Evolutionary conservation across 2,888 invertebrate genomes (phyloP), one percentile per base, ranked within the genome.

Genomic region (Chrysolina americana): DNA sequence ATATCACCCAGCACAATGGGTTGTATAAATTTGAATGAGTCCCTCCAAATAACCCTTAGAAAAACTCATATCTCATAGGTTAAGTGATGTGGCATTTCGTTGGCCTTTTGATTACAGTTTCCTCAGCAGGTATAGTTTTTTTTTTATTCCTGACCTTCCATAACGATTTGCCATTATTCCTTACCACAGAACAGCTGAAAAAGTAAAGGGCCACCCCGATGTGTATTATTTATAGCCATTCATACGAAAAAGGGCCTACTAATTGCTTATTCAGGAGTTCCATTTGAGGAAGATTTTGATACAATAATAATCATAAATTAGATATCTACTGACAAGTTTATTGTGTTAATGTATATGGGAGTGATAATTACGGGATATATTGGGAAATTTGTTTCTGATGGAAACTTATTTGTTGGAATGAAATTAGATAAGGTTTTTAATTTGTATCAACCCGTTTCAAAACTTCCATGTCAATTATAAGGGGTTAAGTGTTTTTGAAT

Each of bases 161-260:
- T 65, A 65, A 73, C 77, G 68, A 77, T 64, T 72, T 56, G 63
- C 65, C 72, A 65, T 70, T 74, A 74, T 73, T 68, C 28, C 17
- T 62, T 62, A 70, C 71, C 71, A 19, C 71, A 71, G 28, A 41
- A 70, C 76, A 74, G 77, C 77, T 77, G 77, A 75, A 73, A 73
- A 71, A 73, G 62, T 69, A 77, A 75, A 68, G 73, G 63, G 50
- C 74, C 74, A 72, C 73, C 71, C 71, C 62, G 70, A 62, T 73
- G 56, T 63, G 59, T 62, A 53, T 68, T 75, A 66, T 71, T 73
- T 73, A 70, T 71, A 68, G 65, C 68, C 28, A 59, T 59, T 15
- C 59, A n/a, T 15, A 36, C 41, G 36, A 48, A 68, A 53, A 44
- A 15, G 68, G 53, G 68, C 36, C 41, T 53, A 19, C 41, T 68